Percentiles rank a stretch among this genome's conserved stretches.
phyloP scores from a whole-genome alignment of 2,888 invertebrate genomes.

The Hirtodrosophila histrioides region DNA sequence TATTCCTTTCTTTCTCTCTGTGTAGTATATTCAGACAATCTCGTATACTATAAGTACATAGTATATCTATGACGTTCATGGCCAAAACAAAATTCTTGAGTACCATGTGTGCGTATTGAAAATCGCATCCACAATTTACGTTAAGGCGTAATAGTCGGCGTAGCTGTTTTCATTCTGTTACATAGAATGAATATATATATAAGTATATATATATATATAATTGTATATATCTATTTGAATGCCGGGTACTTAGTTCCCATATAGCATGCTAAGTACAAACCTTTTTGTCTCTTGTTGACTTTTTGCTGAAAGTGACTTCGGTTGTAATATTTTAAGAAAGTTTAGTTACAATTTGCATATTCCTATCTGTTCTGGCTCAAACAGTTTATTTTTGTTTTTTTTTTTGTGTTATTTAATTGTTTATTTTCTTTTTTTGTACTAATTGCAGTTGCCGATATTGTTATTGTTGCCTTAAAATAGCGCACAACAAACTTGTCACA shows the following conservation, averaged over 20 bases:
- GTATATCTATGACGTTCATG: background rate
- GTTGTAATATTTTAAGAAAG: slow-evolving; percentile 6
- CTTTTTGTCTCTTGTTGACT: slow-evolving; percentile 9
- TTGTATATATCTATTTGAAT: background rate
- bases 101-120: background rate
- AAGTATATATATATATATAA: background rate
- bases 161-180: background rate
- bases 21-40: too few species aligned
- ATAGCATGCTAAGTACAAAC: slow-evolving; percentile 3
- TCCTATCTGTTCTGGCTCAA: background rate
- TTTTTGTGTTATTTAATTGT: slow-evolving; percentile 9
- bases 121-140: slow-evolving; percentile 4
- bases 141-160: slow-evolving; percentile 10
- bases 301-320: slow-evolving; percentile 6
- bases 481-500: slow-evolving; percentile 18
- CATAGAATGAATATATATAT: too few species aligned
- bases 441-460: background rate
- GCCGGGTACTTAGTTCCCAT: too few species aligned
- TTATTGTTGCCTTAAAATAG: slow-evolving; percentile 20
- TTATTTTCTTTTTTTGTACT: background rate
- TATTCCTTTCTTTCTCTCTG: too few species aligned
- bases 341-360: slow-evolving; percentile 7
- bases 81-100: background rate
- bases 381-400: slow-evolving; percentile 1
- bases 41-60: too few species aligned